Evolutionary conservation across 2,113 vertebrate species (phyloP).

Genomic region (Passer montanus): DNA sequence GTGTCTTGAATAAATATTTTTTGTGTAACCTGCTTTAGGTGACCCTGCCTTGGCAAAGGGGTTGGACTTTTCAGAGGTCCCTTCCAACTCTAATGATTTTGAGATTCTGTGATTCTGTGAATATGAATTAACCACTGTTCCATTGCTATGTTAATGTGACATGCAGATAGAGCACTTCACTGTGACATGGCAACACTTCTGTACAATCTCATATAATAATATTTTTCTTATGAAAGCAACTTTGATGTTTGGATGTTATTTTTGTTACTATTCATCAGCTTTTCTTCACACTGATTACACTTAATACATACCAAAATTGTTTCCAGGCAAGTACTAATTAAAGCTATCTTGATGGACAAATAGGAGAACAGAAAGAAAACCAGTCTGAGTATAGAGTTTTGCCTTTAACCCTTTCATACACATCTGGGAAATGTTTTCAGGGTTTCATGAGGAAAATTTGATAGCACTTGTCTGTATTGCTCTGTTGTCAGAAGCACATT

Average conservation of each 20-base stretch:
- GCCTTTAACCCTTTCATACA: constrained; percentile 21
- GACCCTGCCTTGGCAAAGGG: background rate
- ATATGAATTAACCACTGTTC: background rate
- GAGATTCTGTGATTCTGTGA: background rate
- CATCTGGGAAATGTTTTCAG: background rate
- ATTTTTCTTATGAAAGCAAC: constrained; percentile 30
- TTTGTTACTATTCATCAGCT: constrained; percentile 62
- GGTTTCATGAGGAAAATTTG: background rate
- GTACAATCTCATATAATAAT: background rate
- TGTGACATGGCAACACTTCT: background rate
- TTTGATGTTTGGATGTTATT: constrained; percentile 52
- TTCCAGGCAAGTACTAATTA: constrained; percentile 58
- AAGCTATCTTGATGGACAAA: constrained; percentile 65
- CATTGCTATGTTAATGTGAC: background rate
- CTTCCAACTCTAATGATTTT: background rate
- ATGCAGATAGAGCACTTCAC: background rate
- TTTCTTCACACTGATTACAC: constrained; percentile 63
- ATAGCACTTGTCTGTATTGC: background rate
- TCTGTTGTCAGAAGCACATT: background rate
- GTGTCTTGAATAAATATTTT: background rate
- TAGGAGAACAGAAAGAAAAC: constrained; percentile 21
- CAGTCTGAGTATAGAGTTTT: background rate
- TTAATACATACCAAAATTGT: constrained; percentile 51
- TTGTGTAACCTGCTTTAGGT: too few relatives aligned
- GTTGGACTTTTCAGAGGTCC: background rate